A percentile compares a stretch with the other conserved stretches of the same genome.
Evolutionary conservation across 35 echinoderm and acorn worm species (phyloP).

Genomic region (Apostichopus californicus): DNA sequence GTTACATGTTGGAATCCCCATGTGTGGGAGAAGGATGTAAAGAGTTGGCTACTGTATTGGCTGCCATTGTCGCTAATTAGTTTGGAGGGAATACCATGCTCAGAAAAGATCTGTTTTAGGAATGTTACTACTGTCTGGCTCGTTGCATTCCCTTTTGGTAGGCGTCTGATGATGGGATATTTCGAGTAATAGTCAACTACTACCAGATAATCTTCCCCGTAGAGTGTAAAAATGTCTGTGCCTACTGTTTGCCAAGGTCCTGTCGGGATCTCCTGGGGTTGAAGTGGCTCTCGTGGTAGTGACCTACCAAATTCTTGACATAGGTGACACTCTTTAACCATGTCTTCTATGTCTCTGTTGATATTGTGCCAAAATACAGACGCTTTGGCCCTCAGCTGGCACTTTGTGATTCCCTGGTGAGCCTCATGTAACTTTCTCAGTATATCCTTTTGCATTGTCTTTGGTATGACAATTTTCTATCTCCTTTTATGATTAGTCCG

Average conservation of each 20-base stretch:
- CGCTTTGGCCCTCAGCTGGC: conserved; percentile 52
- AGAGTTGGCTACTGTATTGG: conserved; percentile 17
- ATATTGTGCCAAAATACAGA: conserved; percentile 53
- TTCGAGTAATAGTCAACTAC: conserved; percentile 59
- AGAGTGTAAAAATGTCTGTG: conserved; percentile 58
- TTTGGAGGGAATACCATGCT: conserved; percentile 54
- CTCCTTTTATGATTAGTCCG: conserved; percentile 31
- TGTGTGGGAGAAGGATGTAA: conserved; percentile 32
- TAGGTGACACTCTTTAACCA: neutral
- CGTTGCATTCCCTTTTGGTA: conserved; percentile 35
- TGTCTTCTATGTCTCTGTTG: conserved; percentile 28
- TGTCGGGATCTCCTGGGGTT: conserved; percentile 42
- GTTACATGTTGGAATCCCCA: conserved; percentile 57
- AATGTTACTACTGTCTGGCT: conserved; percentile 34
- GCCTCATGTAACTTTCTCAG: conserved; percentile 60
- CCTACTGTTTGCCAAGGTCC: conserved; percentile 58
- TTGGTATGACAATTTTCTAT: conserved; percentile 40
- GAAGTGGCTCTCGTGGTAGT: conserved; percentile 15
- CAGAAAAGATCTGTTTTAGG: conserved; percentile 46
- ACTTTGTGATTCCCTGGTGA: conserved; percentile 63
- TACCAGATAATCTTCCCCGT: conserved; percentile 36
- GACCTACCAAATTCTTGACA: neutral
- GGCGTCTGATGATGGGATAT: conserved; percentile 42
- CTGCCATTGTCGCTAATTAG: conserved; percentile 47
- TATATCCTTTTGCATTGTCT: neutral